A percentile compares a stretch with the other conserved stretches of the same genome.
Conservation (phyloP, 2,888 invertebrate genomes). For the Podabrus alpinus region DNA sequence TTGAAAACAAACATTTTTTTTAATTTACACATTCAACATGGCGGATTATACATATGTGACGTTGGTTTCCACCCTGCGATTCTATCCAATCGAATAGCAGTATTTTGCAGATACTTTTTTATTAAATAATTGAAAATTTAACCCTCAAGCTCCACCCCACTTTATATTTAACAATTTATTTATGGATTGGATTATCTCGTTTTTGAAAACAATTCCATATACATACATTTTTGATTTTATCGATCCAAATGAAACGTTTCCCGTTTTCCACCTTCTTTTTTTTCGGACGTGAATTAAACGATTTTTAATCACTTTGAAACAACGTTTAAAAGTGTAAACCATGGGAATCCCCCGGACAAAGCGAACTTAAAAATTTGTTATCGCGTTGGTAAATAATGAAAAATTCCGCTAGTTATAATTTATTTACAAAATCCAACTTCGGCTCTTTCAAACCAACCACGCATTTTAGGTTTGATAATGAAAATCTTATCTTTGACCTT, state of each 20-base stretch:
- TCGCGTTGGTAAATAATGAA: background rate
- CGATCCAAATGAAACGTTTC: background rate
- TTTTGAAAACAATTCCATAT: background rate
- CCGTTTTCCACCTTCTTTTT: background rate
- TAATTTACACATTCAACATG: conserved; percentile 33
- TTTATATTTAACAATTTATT: conserved; percentile 10
- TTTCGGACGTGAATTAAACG: background rate
- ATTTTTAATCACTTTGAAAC: background rate
- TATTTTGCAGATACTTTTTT: conserved; percentile 32
- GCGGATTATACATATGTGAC: conserved; percentile 39
- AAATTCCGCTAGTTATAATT: background rate
- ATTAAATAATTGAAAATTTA: conserved; percentile 36
- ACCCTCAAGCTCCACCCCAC: conserved; percentile 22
- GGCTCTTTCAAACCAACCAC: background rate
- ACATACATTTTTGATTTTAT: background rate
- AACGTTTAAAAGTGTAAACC: too few species aligned
- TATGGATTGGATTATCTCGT: background rate
- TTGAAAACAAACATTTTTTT: background rate
- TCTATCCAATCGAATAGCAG: conserved; percentile 29
- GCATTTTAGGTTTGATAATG: background rate
- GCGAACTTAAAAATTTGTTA: background rate
- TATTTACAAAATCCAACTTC: background rate
- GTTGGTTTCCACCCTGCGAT: conserved; percentile 24
- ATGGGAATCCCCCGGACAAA: background rate
- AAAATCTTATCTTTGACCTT: background rate